A percentile compares a stretch with the other conserved stretches of the same genome.
Evolutionary conservation across 1,140 invertebrate genomes (phyloP).

Genomic region (Octopus bimaculoides): DNA sequence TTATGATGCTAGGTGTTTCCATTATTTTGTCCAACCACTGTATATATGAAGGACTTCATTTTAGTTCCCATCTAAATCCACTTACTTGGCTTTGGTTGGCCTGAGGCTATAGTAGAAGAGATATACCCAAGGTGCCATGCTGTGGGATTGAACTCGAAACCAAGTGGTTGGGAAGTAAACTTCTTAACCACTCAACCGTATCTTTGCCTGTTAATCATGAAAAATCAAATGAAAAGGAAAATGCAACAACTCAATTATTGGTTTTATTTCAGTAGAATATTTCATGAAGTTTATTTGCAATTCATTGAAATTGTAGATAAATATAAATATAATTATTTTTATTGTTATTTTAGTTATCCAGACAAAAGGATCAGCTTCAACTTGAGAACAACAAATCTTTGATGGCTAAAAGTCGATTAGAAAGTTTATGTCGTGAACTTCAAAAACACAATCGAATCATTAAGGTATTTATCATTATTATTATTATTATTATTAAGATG

Average conservation of each 20-base stretch:
- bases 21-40: too few species aligned
- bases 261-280: neutral
- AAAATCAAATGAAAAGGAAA: neutral
- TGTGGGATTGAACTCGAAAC: too few species aligned
- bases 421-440: conserved; percentile 83
- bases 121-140: too few species aligned
- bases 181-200: neutral
- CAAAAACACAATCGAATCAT: conserved; percentile 88
- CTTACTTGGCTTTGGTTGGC: too few species aligned
- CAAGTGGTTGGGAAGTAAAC: too few species aligned
- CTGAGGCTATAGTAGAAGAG: too few species aligned
- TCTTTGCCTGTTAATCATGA: neutral
- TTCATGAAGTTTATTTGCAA: neutral
- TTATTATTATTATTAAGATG: too few species aligned
- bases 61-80: too few species aligned
- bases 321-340: neutral
- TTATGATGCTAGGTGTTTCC: too few species aligned
- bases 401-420: conserved; percentile 76
- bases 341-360: conserved; percentile 57
- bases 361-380: conserved; percentile 81
- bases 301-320: neutral
- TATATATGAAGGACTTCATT: too few species aligned
- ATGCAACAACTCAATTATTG: neutral
- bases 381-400: conserved; percentile 80
- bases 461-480: conserved; percentile 62